These are phyloP conservation scores for Podarcis muralis DNA, from an alignment of 2,113 vertebrate genomes.

Conservation along the genomic window DNA sequence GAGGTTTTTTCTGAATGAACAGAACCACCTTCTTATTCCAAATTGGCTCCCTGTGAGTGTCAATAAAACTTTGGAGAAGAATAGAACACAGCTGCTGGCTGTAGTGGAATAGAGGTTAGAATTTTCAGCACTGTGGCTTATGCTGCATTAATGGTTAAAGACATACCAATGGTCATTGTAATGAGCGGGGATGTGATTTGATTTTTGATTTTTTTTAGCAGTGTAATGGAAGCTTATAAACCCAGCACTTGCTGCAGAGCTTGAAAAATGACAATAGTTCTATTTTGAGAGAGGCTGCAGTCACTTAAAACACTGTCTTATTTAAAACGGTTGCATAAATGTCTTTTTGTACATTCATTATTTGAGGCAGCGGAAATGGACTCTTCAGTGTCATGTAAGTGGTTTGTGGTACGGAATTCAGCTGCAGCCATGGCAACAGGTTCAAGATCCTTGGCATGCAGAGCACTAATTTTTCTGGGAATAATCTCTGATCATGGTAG, in stretches of 20 bases:
- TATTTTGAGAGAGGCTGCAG: slow-evolving; percentile 9
- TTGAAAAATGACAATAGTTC: slow-evolving; percentile 16
- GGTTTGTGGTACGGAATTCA: slow-evolving; percentile 52
- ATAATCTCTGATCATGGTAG: slow-evolving; percentile 48
- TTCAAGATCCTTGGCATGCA: slow-evolving; percentile 56
- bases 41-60: not conserved
- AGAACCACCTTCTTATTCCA: not conserved
- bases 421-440: slow-evolving; percentile 67
- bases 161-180: not conserved
- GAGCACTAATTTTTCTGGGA: slow-evolving; percentile 51
- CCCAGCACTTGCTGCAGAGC: slow-evolving; percentile 29
- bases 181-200: not conserved
- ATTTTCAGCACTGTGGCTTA: not conserved
- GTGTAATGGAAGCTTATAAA: not conserved
- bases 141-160: not conserved
- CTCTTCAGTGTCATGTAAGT: slow-evolving; percentile 47
- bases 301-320: slow-evolving; percentile 36
- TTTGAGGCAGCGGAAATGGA: slow-evolving; percentile 43
- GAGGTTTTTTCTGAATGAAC: not conserved
- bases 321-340: slow-evolving; percentile 33
- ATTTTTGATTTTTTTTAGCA: not conserved
- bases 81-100: not conserved
- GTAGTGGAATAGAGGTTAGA: not conserved
- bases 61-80: not conserved
- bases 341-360: slow-evolving; percentile 45